Conservation (phyloP, 1,140 invertebrate genomes). For the Trichomalopsis sarcophagae region DNA sequence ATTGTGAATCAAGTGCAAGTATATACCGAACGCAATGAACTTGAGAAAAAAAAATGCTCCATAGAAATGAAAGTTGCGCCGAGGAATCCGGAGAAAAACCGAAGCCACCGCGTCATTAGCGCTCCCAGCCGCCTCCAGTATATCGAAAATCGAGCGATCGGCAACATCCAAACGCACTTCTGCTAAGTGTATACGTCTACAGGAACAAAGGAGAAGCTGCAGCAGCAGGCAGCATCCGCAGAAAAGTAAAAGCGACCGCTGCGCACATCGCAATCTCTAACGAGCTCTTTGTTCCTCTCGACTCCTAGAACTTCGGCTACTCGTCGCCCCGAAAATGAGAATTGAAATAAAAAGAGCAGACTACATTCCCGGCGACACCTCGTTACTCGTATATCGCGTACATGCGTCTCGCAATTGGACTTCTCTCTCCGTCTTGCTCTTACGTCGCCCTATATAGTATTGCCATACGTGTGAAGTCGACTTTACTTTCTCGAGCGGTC, state of each 20-base stretch:
- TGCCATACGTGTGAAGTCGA: slow-evolving; percentile 64
- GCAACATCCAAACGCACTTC: too few relatives aligned
- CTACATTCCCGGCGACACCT: background rate
- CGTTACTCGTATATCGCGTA: background rate
- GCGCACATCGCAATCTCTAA: background rate
- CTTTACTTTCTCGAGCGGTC: slow-evolving; percentile 71
- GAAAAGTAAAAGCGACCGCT: background rate
- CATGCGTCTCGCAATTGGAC: background rate
- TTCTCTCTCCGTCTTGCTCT: slow-evolving; percentile 40
- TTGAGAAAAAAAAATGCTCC: background rate
- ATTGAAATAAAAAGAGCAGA: background rate
- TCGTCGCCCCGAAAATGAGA: background rate
- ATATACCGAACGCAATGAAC: background rate
- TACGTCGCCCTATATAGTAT: slow-evolving; percentile 62
- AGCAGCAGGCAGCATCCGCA: background rate
- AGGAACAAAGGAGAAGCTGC: background rate
- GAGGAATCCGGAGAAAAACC: slow-evolving; percentile 5
- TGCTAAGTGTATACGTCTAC: background rate
- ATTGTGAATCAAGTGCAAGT: too few relatives aligned
- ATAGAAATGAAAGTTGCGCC: slow-evolving; percentile 18
- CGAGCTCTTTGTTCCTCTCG: background rate
- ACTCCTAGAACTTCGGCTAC: too few relatives aligned
- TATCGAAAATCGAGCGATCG: background rate
- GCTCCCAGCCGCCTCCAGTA: too few relatives aligned
- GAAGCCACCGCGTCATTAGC: background rate